A percentile compares a stretch with the other conserved stretches of the same genome.
phyloP scores from a whole-genome alignment of 2,113 vertebrate genomes.

The Polypterus bichir region DNA sequence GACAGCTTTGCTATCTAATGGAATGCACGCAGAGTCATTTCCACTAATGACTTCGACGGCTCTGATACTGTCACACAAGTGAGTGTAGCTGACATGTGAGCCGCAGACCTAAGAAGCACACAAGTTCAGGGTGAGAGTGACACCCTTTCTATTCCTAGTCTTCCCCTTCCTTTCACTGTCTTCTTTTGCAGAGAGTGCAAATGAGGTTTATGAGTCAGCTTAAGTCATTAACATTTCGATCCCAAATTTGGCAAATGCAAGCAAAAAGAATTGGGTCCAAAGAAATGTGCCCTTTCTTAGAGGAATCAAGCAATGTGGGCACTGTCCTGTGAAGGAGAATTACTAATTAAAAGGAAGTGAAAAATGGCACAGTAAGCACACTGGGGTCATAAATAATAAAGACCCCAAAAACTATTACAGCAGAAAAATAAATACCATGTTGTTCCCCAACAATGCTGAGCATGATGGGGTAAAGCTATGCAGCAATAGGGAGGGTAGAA shows the following conservation, averaged over 20 bases:
- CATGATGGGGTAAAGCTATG: too few relatives aligned
- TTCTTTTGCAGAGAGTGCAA: neutral
- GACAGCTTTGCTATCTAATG: constrained; percentile 45
- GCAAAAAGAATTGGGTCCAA: neutral
- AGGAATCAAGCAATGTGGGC: too few relatives aligned
- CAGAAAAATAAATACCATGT: too few relatives aligned
- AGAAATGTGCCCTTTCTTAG: too few relatives aligned
- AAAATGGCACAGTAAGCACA: too few relatives aligned
- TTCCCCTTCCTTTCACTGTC: neutral
- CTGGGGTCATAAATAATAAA: too few relatives aligned
- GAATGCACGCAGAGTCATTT: constrained; percentile 46
- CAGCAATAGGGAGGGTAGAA: too few relatives aligned
- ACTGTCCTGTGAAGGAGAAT: too few relatives aligned
- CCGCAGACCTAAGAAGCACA: neutral
- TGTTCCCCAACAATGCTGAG: too few relatives aligned
- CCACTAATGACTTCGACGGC: constrained; percentile 41
- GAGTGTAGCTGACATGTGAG: constrained; percentile 43
- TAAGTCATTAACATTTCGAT: neutral
- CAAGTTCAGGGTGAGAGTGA: constrained; percentile 1
- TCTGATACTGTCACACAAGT: constrained; percentile 47
- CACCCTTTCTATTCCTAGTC: neutral
- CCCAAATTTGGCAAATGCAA: neutral
- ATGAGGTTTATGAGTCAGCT: neutral
- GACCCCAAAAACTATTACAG: too few relatives aligned
- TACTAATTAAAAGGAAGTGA: too few relatives aligned